Percentiles rank a stretch among this genome's conserved stretches.
phyloP scores from a whole-genome alignment of 2,888 invertebrate genomes.

The Microctonus hyperodae region DNA sequence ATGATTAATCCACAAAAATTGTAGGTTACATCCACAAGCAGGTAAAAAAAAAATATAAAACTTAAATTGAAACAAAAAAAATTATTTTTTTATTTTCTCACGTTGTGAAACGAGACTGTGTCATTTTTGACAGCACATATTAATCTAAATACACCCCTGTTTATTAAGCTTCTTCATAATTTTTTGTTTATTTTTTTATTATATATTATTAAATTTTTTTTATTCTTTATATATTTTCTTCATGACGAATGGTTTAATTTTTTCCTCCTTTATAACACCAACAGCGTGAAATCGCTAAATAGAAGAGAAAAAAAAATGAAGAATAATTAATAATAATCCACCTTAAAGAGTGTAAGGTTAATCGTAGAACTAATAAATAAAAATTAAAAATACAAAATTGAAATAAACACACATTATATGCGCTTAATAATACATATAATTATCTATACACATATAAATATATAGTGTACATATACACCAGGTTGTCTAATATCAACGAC shows the following conservation, averaged over 20 bases:
- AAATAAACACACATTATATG: not conserved
- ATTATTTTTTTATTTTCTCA: not conserved
- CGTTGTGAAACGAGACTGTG: not conserved
- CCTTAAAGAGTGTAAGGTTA: too few relatives aligned
- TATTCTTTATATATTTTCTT: not conserved
- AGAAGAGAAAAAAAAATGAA: not conserved
- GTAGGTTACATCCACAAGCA: conserved; percentile 34
- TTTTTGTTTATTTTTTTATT: too few relatives aligned
- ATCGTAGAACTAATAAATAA: not conserved
- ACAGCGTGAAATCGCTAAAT: not conserved
- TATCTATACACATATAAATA: not conserved
- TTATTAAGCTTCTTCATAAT: too few relatives aligned
- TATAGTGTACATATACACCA: not conserved
- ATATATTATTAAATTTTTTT: not conserved
- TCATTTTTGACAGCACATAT: not conserved
- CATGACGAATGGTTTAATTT: not conserved
- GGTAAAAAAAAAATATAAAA: not conserved
- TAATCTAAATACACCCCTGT: too few relatives aligned
- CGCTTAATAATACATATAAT: too few relatives aligned
- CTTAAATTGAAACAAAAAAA: not conserved
- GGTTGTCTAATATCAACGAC: conserved; percentile 15
- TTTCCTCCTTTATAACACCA: not conserved
- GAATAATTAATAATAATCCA: too few relatives aligned
- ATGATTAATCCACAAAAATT: conserved; percentile 49
- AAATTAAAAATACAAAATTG: not conserved